These are phyloP conservation scores for Enteromius mattozi DNA, from an alignment of 2,797 vertebrate species.

Conservation along the genomic window DNA sequence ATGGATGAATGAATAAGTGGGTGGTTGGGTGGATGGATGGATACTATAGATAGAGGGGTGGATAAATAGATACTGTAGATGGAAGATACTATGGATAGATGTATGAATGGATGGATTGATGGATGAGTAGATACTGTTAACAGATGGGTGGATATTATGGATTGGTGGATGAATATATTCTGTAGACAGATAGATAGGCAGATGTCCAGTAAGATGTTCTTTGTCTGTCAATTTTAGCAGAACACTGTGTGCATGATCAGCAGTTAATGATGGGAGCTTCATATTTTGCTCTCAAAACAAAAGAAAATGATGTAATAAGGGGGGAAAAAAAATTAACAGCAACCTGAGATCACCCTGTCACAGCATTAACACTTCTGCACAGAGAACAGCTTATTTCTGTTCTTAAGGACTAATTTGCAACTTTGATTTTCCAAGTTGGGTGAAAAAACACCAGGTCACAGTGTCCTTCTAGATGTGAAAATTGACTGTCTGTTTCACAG, in stretches of 20 bases:
- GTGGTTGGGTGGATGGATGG: not conserved
- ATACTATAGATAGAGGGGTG: not conserved
- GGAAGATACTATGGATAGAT: not conserved
- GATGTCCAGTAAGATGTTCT: not conserved
- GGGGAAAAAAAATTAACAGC: not conserved
- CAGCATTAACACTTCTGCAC: conserved; percentile 4
- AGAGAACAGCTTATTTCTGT: conserved; percentile 31
- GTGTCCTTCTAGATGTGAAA: conserved; percentile 37
- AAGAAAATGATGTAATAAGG: not conserved
- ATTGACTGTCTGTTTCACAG: conserved; percentile 30
- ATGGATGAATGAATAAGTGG: not conserved
- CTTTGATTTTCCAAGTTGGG: conserved; percentile 39
- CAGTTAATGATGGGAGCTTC: not conserved
- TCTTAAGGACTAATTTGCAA: conserved; percentile 37
- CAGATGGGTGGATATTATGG: not conserved
- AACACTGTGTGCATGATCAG: not conserved
- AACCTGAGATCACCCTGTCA: conserved; percentile 14
- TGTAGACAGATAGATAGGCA: not conserved
- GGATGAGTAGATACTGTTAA: not conserved
- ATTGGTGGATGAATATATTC: not conserved
- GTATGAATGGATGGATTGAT: not conserved
- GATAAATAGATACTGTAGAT: not conserved
- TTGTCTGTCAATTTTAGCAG: not conserved
- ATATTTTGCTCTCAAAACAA: not conserved
- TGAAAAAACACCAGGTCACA: conserved; percentile 26